These are phyloP conservation scores for Geotria australis DNA, from an alignment of 2,797 vertebrate species.

Conservation along the genomic window DNA sequence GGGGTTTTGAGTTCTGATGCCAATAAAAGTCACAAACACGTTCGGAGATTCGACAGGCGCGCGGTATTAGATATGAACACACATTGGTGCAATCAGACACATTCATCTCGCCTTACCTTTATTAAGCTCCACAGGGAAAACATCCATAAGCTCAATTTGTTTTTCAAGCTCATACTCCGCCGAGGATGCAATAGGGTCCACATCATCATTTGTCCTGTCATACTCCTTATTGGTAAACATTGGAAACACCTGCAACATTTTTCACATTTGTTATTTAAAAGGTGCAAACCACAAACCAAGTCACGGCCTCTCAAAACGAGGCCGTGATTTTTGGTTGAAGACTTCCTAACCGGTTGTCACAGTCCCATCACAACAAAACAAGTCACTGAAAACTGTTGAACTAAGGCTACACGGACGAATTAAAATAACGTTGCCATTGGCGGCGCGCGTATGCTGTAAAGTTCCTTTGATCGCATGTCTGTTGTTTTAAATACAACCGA, in stretches of 20 bases:
- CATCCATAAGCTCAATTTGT: constrained; percentile 77
- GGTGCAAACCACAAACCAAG: background rate
- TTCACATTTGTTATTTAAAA: background rate
- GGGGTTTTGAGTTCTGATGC: too few species aligned
- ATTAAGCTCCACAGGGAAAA: constrained; percentile 66
- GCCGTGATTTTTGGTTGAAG: background rate
- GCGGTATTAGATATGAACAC: background rate
- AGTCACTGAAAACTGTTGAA: too few species aligned
- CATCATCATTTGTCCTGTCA: constrained; percentile 60
- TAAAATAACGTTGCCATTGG: too few species aligned
- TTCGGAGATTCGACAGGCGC: too few species aligned
- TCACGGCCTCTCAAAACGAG: constrained; percentile 3
- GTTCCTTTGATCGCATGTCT: too few species aligned
- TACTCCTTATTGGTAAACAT: constrained; percentile 77
- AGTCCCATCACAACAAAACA: too few species aligned
- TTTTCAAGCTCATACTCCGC: constrained; percentile 74
- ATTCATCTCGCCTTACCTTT: constrained; percentile 19
- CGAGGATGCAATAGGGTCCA: constrained; percentile 59
- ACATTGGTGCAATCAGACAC: background rate
- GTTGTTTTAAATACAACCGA: too few species aligned
- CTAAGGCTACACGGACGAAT: too few species aligned
- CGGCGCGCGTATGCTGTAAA: too few species aligned
- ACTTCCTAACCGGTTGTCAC: too few species aligned
- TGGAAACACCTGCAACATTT: constrained; percentile 28
- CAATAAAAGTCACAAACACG: too few species aligned